These are phyloP conservation scores for Drosophila ercepeae DNA, from an alignment of 1,140 invertebrate genomes.

Conservation along the genomic window DNA sequence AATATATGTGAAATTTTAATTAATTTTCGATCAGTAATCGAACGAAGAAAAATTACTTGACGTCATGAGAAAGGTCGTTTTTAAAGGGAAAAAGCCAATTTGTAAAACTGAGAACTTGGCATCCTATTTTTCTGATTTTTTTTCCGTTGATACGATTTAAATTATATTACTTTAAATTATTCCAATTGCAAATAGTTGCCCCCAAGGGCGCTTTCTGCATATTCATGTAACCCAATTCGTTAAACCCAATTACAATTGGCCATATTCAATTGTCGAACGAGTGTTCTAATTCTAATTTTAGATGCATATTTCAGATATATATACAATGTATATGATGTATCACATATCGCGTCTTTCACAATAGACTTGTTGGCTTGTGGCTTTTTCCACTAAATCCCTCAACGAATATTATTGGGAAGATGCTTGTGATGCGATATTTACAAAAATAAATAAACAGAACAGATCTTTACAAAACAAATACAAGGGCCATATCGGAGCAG, in stretches of 20 bases:
- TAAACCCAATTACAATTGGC: conserved; percentile 31
- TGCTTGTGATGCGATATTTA: conserved; percentile 30
- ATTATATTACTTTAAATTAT: background rate
- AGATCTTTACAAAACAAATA: conserved; percentile 27
- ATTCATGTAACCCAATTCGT: conserved; percentile 36
- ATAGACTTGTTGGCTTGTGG: conserved; percentile 11
- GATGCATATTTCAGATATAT: background rate
- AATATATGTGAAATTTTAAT: conserved; percentile 58
- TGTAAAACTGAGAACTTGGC: background rate
- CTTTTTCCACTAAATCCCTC: conserved; percentile 29
- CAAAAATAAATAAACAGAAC: conserved; percentile 31
- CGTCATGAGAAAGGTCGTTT: conserved; percentile 23
- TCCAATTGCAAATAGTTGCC: conserved; percentile 5
- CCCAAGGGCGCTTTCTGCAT: conserved; percentile 2
- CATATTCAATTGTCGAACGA: conserved; percentile 22
- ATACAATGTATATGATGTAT: conserved; percentile 22
- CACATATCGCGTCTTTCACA: conserved; percentile 37
- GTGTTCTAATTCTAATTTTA: conserved; percentile 34
- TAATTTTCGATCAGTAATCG: conserved; percentile 23
- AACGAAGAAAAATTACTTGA: conserved; percentile 17
- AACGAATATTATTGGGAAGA: conserved; percentile 19
- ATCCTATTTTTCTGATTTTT: too few species aligned
- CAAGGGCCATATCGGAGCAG: conserved; percentile 22
- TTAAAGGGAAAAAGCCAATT: background rate
- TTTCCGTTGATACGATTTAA: too few species aligned